Base-by-base conservation (phyloP, 2,888 invertebrate genomes). In the Pristionchus arcanus region DNA sequence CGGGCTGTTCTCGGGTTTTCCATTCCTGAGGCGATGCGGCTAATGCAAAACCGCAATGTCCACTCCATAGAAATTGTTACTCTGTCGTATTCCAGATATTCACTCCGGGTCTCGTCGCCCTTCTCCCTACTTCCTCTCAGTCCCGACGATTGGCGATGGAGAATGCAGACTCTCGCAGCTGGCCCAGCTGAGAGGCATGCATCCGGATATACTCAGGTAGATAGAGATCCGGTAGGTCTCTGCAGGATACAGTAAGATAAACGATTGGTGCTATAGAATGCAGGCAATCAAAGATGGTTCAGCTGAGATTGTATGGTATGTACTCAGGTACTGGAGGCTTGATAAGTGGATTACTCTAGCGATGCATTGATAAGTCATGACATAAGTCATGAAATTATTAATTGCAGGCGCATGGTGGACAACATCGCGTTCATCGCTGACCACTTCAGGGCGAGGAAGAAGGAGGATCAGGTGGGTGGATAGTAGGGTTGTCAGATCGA, bases 341-440 rank as follows among this genome's bases (percentile, higher is more conserved):
- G n/a, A n/a, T n/a, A n/a, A n/a, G n/a, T n/a, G n/a, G n/a, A n/a
- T n/a, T n/a, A n/a, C n/a, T n/a, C n/a, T n/a, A n/a, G n/a, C n/a
- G n/a, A n/a, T n/a, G n/a, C n/a, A n/a, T n/a, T n/a, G n/a, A n/a
- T n/a, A n/a, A n/a, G n/a, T n/a, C n/a, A n/a, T n/a, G n/a, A n/a
- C n/a, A n/a, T n/a, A n/a, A n/a, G n/a, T n/a, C n/a, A n/a, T n/a
- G n/a, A n/a, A n/a, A n/a, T 66, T n/a, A 66, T 21, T 31, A 31
- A 42, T 63, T 89, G 16, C 63, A 89, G 94, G 81, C 90, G 94
- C n/a, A 95, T 95, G 95, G 93, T 95, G 86, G 94, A 94, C 91
- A 95, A 95, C 90, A 93, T 95, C 11, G 92, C 92, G 42, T 95
- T 95, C 90, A 95, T 95, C 85, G 92, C 95, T 7, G 94, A 95